phyloP scores from a whole-genome alignment of 2,888 invertebrate genomes.

The Xylota segnis region DNA sequence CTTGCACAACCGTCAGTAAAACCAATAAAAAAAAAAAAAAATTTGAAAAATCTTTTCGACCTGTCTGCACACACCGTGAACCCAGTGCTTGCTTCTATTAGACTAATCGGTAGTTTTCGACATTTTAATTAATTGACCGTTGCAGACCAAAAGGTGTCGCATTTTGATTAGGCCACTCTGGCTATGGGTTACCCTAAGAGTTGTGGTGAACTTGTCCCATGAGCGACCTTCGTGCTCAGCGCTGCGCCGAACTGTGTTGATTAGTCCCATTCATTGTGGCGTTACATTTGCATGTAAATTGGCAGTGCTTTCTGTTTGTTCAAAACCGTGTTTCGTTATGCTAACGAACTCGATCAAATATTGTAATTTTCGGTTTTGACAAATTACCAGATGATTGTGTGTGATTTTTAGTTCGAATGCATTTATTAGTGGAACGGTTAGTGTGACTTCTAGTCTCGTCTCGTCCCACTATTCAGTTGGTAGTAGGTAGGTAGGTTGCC shows the following conservation, averaged over 20 bases:
- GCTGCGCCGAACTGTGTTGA: background rate
- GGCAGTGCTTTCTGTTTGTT: background rate
- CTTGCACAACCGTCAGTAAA: background rate
- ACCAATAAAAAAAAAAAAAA: background rate
- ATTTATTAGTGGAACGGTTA: background rate
- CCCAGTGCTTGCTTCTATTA: background rate
- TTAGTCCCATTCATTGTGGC: background rate
- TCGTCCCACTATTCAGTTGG: too few relatives aligned
- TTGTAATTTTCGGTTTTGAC: constrained; percentile 22
- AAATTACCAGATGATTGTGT: constrained; percentile 26
- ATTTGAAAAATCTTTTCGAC: background rate
- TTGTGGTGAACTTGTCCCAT: background rate
- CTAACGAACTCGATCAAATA: constrained; percentile 27
- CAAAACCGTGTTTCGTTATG: constrained; percentile 5
- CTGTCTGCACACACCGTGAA: background rate
- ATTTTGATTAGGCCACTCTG: background rate
- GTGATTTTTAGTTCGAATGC: too few relatives aligned
- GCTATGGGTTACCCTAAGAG: background rate
- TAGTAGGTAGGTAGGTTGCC: too few relatives aligned
- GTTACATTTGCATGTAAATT: constrained; percentile 24
- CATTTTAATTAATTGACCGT: constrained; percentile 3
- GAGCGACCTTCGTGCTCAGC: background rate
- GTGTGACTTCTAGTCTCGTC: too few relatives aligned
- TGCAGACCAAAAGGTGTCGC: constrained; percentile 9
- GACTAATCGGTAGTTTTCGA: constrained; percentile 13